A percentile compares a stretch with the other conserved stretches of the same genome.
phyloP scores from a whole-genome alignment of 2,797 vertebrate genomes.

The Spinus olivaceus region DNA sequence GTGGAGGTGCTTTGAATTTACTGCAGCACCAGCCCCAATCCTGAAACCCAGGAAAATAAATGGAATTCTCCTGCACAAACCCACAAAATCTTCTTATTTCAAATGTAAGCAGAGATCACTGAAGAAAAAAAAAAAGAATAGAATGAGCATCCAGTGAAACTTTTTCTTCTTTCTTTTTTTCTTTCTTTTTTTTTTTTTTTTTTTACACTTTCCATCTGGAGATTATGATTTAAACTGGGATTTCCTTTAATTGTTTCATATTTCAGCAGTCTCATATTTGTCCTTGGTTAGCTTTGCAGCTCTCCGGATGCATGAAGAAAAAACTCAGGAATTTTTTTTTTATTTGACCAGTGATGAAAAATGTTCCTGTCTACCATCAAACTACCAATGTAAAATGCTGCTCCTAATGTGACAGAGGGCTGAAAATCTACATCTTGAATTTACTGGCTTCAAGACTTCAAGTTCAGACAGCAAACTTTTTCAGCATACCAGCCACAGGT shows the following conservation, averaged over 20 bases:
- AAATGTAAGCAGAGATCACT: neutral
- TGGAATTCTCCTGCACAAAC: neutral
- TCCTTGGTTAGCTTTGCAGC: constrained; percentile 60
- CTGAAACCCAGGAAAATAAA: neutral
- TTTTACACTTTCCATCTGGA: constrained; percentile 37
- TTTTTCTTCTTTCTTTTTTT: neutral
- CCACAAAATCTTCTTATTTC: neutral
- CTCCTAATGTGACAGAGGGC: neutral
- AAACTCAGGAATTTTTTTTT: constrained; percentile 4
- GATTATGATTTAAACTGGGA: constrained; percentile 68
- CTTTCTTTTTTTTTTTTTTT: neutral
- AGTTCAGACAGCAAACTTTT: neutral
- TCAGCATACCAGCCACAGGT: neutral
- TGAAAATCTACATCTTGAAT: neutral
- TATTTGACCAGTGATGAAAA: constrained; percentile 4
- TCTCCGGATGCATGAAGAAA: constrained; percentile 59
- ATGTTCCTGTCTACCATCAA: neutral
- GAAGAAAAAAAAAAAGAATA: neutral
- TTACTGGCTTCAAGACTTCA: neutral
- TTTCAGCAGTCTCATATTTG: constrained; percentile 56
- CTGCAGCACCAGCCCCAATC: neutral
- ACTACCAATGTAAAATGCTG: neutral
- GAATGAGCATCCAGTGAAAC: neutral
- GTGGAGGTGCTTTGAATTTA: neutral
- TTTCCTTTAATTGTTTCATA: constrained; percentile 87